These are phyloP conservation scores for Meriones unguiculatus DNA, from an alignment of 2,113 vertebrate species.

Conservation along the genomic window DNA sequence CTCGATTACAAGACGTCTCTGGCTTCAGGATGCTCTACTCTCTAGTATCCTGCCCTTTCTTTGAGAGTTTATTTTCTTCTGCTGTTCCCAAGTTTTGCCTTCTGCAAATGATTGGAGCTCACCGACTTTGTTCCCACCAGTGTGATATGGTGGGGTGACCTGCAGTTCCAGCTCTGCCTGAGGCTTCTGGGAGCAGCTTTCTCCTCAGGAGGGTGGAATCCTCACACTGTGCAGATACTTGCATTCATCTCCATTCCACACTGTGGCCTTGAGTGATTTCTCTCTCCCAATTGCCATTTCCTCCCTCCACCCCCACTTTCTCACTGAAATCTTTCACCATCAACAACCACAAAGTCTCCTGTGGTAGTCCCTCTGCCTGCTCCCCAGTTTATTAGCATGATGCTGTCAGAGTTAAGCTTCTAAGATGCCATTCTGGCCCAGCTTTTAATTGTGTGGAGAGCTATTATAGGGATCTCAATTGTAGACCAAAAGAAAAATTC, in stretches of 20 bases:
- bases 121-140: not conserved
- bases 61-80: not conserved
- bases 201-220: not conserved
- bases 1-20: not conserved
- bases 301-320: not conserved
- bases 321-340: rapidly evolving
- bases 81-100: not conserved
- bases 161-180: not conserved
- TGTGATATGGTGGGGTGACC: not conserved
- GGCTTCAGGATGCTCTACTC: not conserved
- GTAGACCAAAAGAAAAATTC: not conserved
- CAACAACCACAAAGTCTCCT: rapidly evolving
- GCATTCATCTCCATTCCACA: not conserved
- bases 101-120: not conserved
- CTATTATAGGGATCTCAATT: not conserved
- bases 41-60: not conserved
- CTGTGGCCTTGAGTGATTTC: not conserved
- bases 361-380: not conserved
- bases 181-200: not conserved
- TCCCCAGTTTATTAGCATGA: not conserved
- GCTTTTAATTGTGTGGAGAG: too few species aligned
- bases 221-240: too few species aligned
- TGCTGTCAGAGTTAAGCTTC: not conserved
- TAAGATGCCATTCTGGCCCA: not conserved
- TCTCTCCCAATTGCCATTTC: not conserved